Percentiles rank a stretch among this genome's conserved stretches.
Evolutionary conservation across 2,888 invertebrate species (phyloP).

Genomic region (Podabrus alpinus): DNA sequence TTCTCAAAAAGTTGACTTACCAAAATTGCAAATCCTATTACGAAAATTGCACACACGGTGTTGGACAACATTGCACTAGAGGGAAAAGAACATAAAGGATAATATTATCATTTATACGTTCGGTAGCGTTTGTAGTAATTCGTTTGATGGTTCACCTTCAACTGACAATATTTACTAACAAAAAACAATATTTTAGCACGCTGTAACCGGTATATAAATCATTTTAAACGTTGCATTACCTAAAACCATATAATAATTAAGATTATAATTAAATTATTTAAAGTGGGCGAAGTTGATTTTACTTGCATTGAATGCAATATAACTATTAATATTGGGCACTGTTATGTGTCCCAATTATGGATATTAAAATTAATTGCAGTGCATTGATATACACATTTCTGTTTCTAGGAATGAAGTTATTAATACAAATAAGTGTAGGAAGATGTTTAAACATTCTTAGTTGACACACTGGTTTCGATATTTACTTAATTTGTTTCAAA

Average conservation of each 20-base stretch:
- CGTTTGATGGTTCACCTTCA: conserved; percentile 3
- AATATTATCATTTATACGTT: background rate
- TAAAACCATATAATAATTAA: background rate
- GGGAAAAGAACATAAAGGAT: background rate
- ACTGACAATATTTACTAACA: conserved; percentile 6
- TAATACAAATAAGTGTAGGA: background rate
- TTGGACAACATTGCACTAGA: background rate
- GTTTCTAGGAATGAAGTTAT: background rate
- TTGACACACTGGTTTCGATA: conserved; percentile 7
- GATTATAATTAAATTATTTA: background rate
- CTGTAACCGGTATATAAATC: background rate
- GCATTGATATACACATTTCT: background rate
- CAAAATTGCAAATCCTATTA: background rate
- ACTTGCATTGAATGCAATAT: background rate
- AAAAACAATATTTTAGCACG: background rate
- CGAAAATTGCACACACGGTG: background rate
- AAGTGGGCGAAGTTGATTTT: background rate
- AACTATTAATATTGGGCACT: background rate
- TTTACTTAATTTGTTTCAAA: conserved; percentile 3
- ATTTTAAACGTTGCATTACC: background rate
- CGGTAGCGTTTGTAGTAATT: background rate
- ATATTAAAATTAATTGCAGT: background rate
- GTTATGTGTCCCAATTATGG: background rate
- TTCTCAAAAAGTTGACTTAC: background rate
- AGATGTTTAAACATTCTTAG: background rate